These are phyloP conservation scores for Sebastiscus albofasciatus DNA, from an alignment of 2,797 vertebrate genomes.

Conservation along the genomic window DNA sequence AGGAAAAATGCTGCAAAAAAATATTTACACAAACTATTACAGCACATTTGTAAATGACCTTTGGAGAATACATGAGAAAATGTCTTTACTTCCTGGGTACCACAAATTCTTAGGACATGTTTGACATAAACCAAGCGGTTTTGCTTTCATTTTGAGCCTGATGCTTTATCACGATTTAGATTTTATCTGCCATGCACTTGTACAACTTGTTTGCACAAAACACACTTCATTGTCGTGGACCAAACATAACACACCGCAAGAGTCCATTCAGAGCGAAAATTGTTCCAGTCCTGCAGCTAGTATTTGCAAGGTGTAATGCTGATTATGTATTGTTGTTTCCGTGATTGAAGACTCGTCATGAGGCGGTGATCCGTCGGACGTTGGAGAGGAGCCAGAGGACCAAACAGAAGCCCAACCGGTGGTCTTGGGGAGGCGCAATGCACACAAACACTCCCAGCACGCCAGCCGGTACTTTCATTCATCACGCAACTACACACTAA, in stretches of 20 bases:
- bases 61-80: not conserved
- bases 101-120: not conserved
- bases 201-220: not conserved
- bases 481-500: conserved; percentile 11
- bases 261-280: not conserved
- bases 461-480: conserved; percentile 62
- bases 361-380: conserved; percentile 93
- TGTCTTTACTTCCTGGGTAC: not conserved
- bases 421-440: conserved; percentile 93
- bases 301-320: not conserved
- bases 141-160: not conserved
- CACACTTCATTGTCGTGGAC: not conserved
- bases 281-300: not conserved
- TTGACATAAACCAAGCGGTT: not conserved
- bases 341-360: conserved; percentile 87
- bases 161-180: not conserved
- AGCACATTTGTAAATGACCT: not conserved
- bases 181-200: not conserved
- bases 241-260: not conserved
- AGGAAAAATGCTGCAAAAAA: no score
- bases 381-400: conserved; percentile 91
- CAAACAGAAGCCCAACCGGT: conserved; percentile 89
- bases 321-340: not conserved
- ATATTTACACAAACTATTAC: not conserved
- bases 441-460: conserved; percentile 63